Evolutionary conservation across 2,888 invertebrate genomes (phyloP).

Genomic region (Helobdella robusta): DNA sequence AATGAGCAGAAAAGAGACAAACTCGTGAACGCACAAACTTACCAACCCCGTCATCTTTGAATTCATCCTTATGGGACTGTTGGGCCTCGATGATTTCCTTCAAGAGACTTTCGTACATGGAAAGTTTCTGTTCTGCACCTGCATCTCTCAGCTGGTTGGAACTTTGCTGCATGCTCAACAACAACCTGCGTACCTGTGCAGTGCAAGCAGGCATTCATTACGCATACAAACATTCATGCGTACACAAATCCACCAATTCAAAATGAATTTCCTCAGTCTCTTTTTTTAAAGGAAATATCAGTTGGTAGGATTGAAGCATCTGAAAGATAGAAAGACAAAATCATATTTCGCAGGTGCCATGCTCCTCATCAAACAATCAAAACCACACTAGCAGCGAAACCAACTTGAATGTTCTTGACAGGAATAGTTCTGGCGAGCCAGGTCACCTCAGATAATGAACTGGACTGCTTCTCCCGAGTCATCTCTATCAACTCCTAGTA

Average conservation of each 20-base stretch:
- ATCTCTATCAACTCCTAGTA: conserved; percentile 67
- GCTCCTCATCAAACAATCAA: not conserved
- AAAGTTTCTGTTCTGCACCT: conserved; percentile 57
- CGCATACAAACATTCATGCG: too few species aligned
- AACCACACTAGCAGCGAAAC: not conserved
- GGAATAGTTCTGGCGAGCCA: conserved; percentile 67
- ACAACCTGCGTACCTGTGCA: conserved; percentile 40
- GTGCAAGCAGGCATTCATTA: conserved; percentile 35
- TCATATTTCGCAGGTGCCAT: not conserved
- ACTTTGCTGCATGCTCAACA: conserved; percentile 44
- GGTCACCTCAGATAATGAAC: conserved; percentile 70
- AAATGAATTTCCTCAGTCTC: too few species aligned
- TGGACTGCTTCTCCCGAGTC: conserved; percentile 68
- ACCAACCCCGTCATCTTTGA: conserved; percentile 52
- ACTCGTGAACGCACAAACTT: too few species aligned
- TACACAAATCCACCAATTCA: too few species aligned
- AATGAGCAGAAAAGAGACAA: too few species aligned
- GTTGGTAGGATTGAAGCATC: not conserved
- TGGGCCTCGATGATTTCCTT: conserved; percentile 92
- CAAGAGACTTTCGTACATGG: conserved; percentile 76
- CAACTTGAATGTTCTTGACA: conserved; percentile 66
- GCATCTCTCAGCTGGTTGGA: conserved; percentile 43
- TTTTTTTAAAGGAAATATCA: too few species aligned
- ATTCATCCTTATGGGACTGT: conserved; percentile 69
- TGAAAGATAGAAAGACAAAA: not conserved